Evolutionary conservation across 1,140 invertebrate species (phyloP), one percentile per base, ranked within the genome.

Genomic region (Ephestia elutella): DNA sequence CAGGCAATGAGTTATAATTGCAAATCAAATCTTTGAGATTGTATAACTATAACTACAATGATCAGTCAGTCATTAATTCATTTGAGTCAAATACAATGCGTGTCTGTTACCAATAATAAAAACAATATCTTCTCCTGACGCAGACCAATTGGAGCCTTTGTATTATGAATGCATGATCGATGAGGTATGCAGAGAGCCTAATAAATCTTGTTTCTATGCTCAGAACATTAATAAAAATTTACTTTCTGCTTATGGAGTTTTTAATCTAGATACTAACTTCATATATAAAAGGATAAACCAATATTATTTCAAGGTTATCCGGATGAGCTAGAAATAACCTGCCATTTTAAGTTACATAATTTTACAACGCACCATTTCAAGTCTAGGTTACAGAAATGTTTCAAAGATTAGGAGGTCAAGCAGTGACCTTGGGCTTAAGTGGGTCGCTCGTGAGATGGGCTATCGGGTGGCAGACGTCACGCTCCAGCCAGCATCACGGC

Each of bases 401-500:
- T 70, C 66, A 70, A 64, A 71, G 80, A 79, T 79, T 74, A 83
- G 72, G 76, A 84, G 84, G 85, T 83, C 79, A 83, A 65, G 59
- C 75, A 73, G 74, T 85, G 82, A 86, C 85, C 85, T 87, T 87
- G 85, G 51, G 70, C 60, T 69, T 68, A 86, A 87, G 82, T 85
- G 68, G 82, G 84, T 78, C 82, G 77, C 62, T 87, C 85, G 82
- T 87, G 82, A 86, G 82, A 83, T 83, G 80, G 73, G 73, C 76
- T 84, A 84, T 86, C 84, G 80, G 82, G 75, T 84, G 79, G 82
- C 75, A 83, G 78, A 73, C 84, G 82, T 86, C 80, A 86, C 81
- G 82, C 80, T 75, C 72, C 62, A 69, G 68, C 70, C 77, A 53
- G 50, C 50, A 53, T 20, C 65, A 60, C 70, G 70, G 64, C 66